Conservation (phyloP, 2,113 vertebrate species). For the Pedetes capensis region DNA sequence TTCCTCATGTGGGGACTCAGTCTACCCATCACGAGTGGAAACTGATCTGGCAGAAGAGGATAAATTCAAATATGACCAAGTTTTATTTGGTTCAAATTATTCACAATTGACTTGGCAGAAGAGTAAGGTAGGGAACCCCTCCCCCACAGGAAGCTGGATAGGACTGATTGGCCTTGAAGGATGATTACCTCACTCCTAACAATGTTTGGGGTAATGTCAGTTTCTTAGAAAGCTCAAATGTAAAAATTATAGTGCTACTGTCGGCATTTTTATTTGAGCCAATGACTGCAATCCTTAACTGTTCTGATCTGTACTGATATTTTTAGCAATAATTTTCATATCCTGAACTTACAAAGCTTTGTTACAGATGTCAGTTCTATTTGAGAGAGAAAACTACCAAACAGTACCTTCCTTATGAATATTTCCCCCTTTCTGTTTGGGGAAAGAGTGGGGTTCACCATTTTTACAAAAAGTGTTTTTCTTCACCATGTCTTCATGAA, state of each 20-base stretch:
- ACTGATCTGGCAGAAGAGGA: not conserved
- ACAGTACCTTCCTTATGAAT: not conserved
- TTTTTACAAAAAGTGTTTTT: not conserved
- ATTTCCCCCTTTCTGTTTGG: not conserved
- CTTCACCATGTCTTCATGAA: not conserved
- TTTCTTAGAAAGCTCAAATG: conserved; percentile 56
- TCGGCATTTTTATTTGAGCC: not conserved
- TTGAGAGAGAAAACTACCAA: not conserved
- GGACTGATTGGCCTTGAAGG: conserved; percentile 57
- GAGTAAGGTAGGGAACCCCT: not conserved
- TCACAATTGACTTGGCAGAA: conserved; percentile 17
- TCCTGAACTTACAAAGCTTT: not conserved
- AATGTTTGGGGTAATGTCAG: conserved; percentile 61
- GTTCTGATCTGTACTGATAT: not conserved
- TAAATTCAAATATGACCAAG: conserved; percentile 7
- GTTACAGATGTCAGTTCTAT: not conserved
- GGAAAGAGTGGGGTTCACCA: not conserved
- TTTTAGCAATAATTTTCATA: not conserved
- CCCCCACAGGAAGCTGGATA: conserved; percentile 19
- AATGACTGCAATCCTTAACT: not conserved
- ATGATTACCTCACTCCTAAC: conserved; percentile 35
- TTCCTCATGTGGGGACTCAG: too few species aligned
- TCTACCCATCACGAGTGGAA: too few species aligned
- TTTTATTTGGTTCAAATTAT: conserved; percentile 49
- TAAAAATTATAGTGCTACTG: not conserved